These are phyloP conservation scores for Lucilia cuprina DNA, from an alignment of 1,140 invertebrate species.

Conservation along the genomic window DNA sequence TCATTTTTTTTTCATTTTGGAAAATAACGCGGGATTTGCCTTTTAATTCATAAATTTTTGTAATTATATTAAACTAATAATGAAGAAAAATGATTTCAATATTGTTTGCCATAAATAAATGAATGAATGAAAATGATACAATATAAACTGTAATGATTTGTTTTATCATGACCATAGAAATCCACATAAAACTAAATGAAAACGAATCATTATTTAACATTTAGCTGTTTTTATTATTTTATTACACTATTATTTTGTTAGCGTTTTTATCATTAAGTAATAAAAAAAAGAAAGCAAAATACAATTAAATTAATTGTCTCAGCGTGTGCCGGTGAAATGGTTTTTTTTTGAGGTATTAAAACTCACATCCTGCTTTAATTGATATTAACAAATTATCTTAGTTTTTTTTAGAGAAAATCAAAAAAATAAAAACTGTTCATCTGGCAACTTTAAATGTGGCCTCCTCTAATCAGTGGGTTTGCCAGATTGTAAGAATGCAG, in stretches of 20 bases:
- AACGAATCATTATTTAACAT: too few species aligned
- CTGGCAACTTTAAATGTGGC: too few species aligned
- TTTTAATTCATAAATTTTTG: conserved; percentile 3
- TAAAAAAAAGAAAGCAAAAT: background rate
- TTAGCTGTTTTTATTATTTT: background rate
- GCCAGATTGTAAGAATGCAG: too few species aligned
- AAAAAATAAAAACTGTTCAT: too few species aligned
- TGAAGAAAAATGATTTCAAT: conserved; percentile 6
- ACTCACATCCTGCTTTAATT: too few species aligned
- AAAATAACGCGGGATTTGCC: background rate
- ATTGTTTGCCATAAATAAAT: background rate
- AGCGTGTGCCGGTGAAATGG: background rate
- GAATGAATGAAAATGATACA: background rate
- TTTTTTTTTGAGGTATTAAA: too few species aligned
- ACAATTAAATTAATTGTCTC: background rate
- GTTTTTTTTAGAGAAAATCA: too few species aligned
- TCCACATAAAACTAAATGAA: too few species aligned
- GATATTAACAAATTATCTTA: too few species aligned
- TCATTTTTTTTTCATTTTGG: background rate
- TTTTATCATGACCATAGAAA: background rate
- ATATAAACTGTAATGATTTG: background rate
- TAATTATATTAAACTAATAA: background rate
- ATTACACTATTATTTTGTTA: background rate
- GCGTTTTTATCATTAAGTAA: background rate
- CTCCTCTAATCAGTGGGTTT: too few species aligned